Evolutionary conservation across 2,113 vertebrate genomes (phyloP), one percentile per base, ranked within the genome.

Genomic region (Ornithorhynchus anatinus): DNA sequence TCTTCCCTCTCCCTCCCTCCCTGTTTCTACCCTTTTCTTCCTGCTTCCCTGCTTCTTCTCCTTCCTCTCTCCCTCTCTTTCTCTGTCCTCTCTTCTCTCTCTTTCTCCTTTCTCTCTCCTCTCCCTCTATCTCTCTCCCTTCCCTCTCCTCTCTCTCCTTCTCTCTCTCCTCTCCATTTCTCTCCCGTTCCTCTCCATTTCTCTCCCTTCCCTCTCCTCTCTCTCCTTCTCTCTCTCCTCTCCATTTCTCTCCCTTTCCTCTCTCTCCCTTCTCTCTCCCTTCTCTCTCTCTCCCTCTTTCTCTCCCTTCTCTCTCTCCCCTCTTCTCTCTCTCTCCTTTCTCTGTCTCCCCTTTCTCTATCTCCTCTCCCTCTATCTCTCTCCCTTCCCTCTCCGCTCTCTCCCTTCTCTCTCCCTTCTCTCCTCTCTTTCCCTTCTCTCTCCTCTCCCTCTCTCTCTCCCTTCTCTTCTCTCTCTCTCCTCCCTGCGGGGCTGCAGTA

Each of bases 401-500:
- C n/a, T 38, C 42, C 29, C 12, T 17, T 32, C 14, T 50, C 29
- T 37, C 16, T 43, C 40, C 45, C 27, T 23, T 61, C 23, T 4
- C 39, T 15, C 17, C 23, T 48, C 45, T 8, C 45, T 27, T 48
- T 8, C 44, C 17, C 11, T n/a, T 25, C 12, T 11, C n/a, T 25
- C 6, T 47, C 48, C 43, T 43, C 66, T 23, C 36, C 59, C 62
- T 69, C 36, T 40, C 51, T 36, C 45, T 42, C 52, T 63, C 44
- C 14, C 67, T 75, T 32, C 1, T 45, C 58, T 12, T 15, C 27
- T 59, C 38, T 25, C 37, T 27, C 13, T 7, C 22, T 58, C 25
- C 71, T 79, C 81, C 66, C 74, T 11, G 7, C 3, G 36, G 63
- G 64, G 75, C 19, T 22, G 33, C 44, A 32, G 11, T 64, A 64